Evolutionary conservation across 2,113 vertebrate genomes (phyloP).

Genomic region (Malurus melanocephalus): DNA sequence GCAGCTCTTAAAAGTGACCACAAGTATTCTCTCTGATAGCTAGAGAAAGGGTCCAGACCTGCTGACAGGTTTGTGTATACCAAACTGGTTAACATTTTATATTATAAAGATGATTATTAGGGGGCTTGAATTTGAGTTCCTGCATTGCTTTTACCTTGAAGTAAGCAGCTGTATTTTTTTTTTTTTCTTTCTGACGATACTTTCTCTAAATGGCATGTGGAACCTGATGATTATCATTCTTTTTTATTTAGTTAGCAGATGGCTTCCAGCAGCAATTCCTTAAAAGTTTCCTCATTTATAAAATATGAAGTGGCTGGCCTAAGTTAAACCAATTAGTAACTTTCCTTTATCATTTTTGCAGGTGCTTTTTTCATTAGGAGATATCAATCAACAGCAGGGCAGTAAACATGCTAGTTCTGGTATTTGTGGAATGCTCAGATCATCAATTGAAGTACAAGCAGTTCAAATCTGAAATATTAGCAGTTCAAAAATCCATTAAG

Average conservation of each 20-base stretch:
- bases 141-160: not conserved
- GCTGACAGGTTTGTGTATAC: not conserved
- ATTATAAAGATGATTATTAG: not conserved
- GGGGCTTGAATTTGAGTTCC: not conserved
- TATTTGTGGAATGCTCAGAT: constrained; percentile 57
- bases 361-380: constrained; percentile 61
- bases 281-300: constrained; percentile 62
- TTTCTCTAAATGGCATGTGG: not conserved
- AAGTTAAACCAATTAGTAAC: constrained; percentile 65
- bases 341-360: constrained; percentile 60
- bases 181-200: not conserved
- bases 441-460: constrained; percentile 41
- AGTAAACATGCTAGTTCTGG: constrained; percentile 55
- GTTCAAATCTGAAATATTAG: constrained; percentile 63
- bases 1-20: constrained; percentile 16
- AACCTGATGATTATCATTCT: constrained; percentile 36
- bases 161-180: not conserved
- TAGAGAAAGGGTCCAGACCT: not conserved
- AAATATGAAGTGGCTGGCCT: constrained; percentile 58
- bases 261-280: constrained; percentile 45
- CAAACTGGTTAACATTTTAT: not conserved
- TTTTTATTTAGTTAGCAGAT: constrained; percentile 57
- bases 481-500: constrained; percentile 64
- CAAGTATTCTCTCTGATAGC: not conserved
- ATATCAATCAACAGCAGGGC: constrained; percentile 57